Evolutionary conservation across 2,888 invertebrate species (phyloP), one percentile per base, ranked within the genome.

Genomic region (Drosophila macrothrix): DNA sequence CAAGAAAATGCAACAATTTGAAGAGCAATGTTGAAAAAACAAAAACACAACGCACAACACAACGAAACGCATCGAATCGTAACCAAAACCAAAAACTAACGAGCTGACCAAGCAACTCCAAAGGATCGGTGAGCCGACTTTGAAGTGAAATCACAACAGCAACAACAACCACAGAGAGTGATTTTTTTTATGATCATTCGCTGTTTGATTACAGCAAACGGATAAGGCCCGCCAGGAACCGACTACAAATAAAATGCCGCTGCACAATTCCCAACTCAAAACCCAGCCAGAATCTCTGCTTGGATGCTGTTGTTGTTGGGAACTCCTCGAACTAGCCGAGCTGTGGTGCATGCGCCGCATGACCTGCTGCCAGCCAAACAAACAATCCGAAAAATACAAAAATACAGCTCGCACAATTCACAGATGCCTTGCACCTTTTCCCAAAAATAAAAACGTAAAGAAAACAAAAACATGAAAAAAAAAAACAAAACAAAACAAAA

Each of bases 181-280:
- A 67, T 73, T 83, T 84, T 84, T 84, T 88, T 86, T 90, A 83
- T 83, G 78, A 85, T 75, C 82, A 84, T 82, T 81, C 79, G 78
- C 70, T 85, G 88, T 90, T 90, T 87, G 87, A 89, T 89, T 84
- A 80, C 76, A 75, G 86, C 82, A 87, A 89, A 84, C 80, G 87
- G 73, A 90, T 89, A 87, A 89, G 73, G 68, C 69, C 65, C 50
- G 73, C 78, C 73, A 74, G 74, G 67, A 69, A 82, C 69, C 62
- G 56, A 60, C 55, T 71, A 83, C 89, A 84, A 85, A 84, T 83
- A 80, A 80, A 88, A 76, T 37, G 67, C 75, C 76, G 73, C 67
- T 68, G 28, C 59, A 50, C 46, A 62, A 52, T 46, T 50, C 58
- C 76, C 56, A 68, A 56, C 67, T 68, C 52, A 49, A 31, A 62